These are phyloP conservation scores for Dufourea novaeangliae DNA, from an alignment of 1,140 invertebrate genomes.

Conservation along the genomic window DNA sequence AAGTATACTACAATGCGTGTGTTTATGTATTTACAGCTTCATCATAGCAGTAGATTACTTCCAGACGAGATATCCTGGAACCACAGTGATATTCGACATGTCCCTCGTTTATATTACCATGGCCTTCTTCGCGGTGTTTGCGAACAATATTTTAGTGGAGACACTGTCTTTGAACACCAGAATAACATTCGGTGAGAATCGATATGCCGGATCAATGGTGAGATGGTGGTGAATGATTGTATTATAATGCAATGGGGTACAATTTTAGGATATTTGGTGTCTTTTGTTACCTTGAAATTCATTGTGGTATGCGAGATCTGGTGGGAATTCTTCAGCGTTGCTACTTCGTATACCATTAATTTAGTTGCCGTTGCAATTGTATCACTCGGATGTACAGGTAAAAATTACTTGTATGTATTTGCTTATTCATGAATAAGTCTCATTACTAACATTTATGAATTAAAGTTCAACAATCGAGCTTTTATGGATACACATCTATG, in stretches of 20 bases:
- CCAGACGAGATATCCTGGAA: slow-evolving; percentile 90
- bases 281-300: slow-evolving; percentile 90
- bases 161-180: slow-evolving; percentile 90
- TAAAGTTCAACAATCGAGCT: slow-evolving; percentile 94
- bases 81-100: slow-evolving; percentile 95
- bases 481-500: slow-evolving; percentile 96
- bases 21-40: slow-evolving; percentile 85
- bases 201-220: too few relatives aligned
- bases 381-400: slow-evolving; percentile 93
- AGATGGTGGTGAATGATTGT: too few relatives aligned
- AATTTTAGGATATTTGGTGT: slow-evolving; percentile 89
- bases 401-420: slow-evolving; percentile 4
- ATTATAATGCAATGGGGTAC: too few relatives aligned
- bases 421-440: neutral
- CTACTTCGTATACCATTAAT: slow-evolving; percentile 90
- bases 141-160: slow-evolving; percentile 93
- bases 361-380: slow-evolving; percentile 92
- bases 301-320: slow-evolving; percentile 93
- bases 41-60: slow-evolving; percentile 95
- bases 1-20: neutral
- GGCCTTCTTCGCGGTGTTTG: slow-evolving; percentile 92
- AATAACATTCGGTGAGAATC: slow-evolving; percentile 90
- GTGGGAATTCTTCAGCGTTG: slow-evolving; percentile 88
- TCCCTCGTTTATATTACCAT: slow-evolving; percentile 93
- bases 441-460: slow-evolving; percentile 5